Evolutionary conservation across 2,888 invertebrate genomes (phyloP).

Genomic region (Pherbina coryleti): DNA sequence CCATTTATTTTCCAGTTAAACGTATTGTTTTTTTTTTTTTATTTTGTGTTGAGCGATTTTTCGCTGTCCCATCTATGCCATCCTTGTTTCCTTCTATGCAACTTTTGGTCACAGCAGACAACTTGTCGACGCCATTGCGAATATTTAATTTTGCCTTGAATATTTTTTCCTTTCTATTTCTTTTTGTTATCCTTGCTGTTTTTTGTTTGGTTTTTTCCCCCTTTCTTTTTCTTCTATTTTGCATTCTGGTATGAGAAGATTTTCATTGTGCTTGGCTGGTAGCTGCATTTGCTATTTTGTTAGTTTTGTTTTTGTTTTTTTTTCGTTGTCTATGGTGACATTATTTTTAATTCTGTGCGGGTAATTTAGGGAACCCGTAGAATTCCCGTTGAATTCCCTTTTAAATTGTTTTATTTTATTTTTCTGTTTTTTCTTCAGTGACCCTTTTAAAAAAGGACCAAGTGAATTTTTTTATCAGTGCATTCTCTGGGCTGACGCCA

Average conservation of each 20-base stretch:
- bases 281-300: neutral
- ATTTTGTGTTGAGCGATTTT: neutral
- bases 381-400: neutral
- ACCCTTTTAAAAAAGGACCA: too few relatives aligned
- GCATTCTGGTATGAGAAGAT: neutral
- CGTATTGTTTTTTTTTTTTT: neutral
- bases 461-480: too few relatives aligned
- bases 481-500: too few relatives aligned
- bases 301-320: neutral
- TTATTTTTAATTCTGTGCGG: slow-evolving; percentile 3
- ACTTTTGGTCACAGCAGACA: slow-evolving; percentile 5
- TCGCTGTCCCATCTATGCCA: neutral
- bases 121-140: slow-evolving; percentile 23
- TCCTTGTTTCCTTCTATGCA: neutral
- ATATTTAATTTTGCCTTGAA: slow-evolving; percentile 12
- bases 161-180: neutral
- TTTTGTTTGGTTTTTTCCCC: neutral
- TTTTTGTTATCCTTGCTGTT: neutral
- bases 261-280: neutral
- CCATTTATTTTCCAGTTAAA: slow-evolving; percentile 16
- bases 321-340: neutral
- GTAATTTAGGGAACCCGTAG: slow-evolving; percentile 24
- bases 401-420: too few relatives aligned
- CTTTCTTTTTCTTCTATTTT: too few relatives aligned
- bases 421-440: too few relatives aligned